phyloP scores from a whole-genome alignment of 2,888 invertebrate genomes.

The Megalurothrips usitatus region DNA sequence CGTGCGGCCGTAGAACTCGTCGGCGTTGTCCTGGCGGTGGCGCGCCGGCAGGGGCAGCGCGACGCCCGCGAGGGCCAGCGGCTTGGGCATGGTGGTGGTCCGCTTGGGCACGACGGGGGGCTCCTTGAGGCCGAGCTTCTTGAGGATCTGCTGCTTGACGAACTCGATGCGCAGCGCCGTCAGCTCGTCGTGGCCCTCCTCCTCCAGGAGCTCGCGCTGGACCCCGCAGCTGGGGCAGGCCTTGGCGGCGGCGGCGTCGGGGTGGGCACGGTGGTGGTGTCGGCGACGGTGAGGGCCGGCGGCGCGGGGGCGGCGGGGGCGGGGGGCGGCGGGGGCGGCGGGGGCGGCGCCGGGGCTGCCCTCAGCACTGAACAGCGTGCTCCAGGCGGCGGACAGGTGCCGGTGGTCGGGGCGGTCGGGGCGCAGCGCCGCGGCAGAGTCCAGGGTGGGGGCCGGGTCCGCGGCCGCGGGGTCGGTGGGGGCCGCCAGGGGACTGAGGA shows the following conservation, averaged over 20 bases:
- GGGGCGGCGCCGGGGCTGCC: not conserved
- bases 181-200: slow-evolving; percentile 44
- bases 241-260: not conserved
- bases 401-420: not conserved
- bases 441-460: not conserved
- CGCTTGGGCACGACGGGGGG: slow-evolving; percentile 59
- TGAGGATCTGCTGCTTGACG: slow-evolving; percentile 78
- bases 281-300: not conserved
- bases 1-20: slow-evolving; percentile 78
- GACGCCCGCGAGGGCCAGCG: slow-evolving; percentile 65
- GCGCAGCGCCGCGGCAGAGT: not conserved
- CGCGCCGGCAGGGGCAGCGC: slow-evolving; percentile 32
- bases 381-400: slow-evolving; percentile 19
- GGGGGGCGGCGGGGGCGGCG: not conserved
- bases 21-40: slow-evolving; percentile 51
- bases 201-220: slow-evolving; percentile 30
- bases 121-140: slow-evolving; percentile 70
- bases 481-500: not conserved
- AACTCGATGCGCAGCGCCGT: slow-evolving; percentile 71
- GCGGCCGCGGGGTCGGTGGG: not conserved
- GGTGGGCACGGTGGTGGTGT: not conserved
- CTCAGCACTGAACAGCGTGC: slow-evolving; percentile 3
- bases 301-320: not conserved
- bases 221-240: slow-evolving; percentile 34
- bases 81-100: slow-evolving; percentile 63